Evolutionary conservation across 2,113 vertebrate genomes (phyloP), one percentile per base, ranked within the genome.

Genomic region (Argyrosomus japonicus): DNA sequence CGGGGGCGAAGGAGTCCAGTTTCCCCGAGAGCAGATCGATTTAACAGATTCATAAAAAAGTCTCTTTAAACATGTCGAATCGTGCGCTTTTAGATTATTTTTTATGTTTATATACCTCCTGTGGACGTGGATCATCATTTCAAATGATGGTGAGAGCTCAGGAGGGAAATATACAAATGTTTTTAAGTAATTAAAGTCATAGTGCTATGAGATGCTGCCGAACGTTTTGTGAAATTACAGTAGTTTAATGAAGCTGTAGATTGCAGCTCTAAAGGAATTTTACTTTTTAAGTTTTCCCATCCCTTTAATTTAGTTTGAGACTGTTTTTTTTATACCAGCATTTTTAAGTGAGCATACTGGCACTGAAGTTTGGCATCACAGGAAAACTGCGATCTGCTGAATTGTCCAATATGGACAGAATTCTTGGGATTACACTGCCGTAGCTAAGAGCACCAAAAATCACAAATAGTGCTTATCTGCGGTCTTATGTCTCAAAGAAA

Each of bases 1-100:
- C 2, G 0, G 11, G 45, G 63, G 69, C 58, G 7, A 36, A 1
- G 73, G 86, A 68, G 64, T 81, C 78, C 25, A 21, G 68, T 78
- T 81, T 79, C 84, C 36, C 61, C 21, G 36, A 9, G 36, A 23
- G 1, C 48, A 27, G 53, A 48, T 15, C 61, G 18, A 58, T 43
- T 40, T 51, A 29, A 70, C 58, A 11, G 17, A 1, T 32, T 57
- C 12, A 70, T 77, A 40, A 73, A 75, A 70, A 45, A 32, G 14
- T 40, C 9, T 65, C 12, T 69, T 58, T n/a, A 11, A 54, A 43
- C 25, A 45, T 11, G 43, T 43, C 13, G 1, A 43, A 11, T 62
- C 18, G 2, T 12, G 45, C 2, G 11, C 3, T 14, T 63, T 5
- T 8, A 53, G 64, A n/a, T 19, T 25, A 18, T 50, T 56, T 50